These are phyloP conservation scores for Rhinatrema bivittatum DNA, from an alignment of 2,797 vertebrate species.

Conservation along the genomic window DNA sequence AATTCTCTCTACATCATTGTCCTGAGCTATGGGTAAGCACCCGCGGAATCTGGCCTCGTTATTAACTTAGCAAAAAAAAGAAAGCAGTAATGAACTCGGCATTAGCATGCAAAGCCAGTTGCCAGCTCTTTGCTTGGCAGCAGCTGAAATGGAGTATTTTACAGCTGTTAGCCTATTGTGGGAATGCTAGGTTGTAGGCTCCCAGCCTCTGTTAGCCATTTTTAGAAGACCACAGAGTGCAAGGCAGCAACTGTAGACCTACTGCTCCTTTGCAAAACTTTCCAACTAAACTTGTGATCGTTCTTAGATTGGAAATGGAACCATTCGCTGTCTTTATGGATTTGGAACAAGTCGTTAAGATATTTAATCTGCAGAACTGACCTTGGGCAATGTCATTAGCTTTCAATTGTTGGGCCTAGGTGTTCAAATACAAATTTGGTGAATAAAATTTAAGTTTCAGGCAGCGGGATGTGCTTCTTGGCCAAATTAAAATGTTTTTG, in stretches of 20 bases:
- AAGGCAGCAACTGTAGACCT: no score
- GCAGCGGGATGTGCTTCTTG: no score
- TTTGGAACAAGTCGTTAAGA: conserved; percentile 4
- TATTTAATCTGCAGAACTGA: not conserved
- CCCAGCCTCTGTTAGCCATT: rapidly evolving
- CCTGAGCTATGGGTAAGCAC: no score
- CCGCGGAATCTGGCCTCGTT: not conserved
- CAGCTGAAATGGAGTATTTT: not conserved
- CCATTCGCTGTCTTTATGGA: not conserved
- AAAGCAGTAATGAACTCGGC: rapidly evolving
- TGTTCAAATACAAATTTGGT: no score
- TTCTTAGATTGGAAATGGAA: not conserved
- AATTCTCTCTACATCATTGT: no score
- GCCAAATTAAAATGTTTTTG: no score
- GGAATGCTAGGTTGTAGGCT: no score
- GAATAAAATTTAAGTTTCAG: no score
- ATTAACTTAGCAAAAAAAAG: not conserved
- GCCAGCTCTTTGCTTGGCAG: not conserved
- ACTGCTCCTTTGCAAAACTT: not conserved
- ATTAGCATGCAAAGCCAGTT: not conserved
- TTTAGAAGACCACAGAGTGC: not conserved
- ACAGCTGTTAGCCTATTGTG: not conserved
- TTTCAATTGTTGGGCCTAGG: conserved; percentile 20
- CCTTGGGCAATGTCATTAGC: not conserved
- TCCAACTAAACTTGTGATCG: rapidly evolving